Evolutionary conservation across 2,797 vertebrate genomes (phyloP).

Genomic region (Girardinus metallicus): DNA sequence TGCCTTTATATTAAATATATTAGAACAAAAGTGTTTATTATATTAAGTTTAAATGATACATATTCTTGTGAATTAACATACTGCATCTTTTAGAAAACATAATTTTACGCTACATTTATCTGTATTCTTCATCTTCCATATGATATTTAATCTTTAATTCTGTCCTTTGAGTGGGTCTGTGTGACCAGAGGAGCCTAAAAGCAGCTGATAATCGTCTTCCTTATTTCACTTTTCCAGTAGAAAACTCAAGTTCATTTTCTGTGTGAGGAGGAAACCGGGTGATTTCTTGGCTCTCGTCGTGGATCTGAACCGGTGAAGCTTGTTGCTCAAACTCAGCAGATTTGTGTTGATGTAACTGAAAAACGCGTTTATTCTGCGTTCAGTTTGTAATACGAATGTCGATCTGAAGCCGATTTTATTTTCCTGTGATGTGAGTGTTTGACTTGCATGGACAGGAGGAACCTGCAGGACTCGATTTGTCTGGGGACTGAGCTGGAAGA

Average conservation of each 20-base stretch:
- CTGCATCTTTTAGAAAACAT: too few relatives aligned
- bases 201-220: constrained; percentile 10
- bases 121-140: too few relatives aligned
- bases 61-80: too few relatives aligned
- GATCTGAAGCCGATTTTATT: neutral
- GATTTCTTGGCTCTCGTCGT: constrained; percentile 61
- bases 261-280: constrained; percentile 63
- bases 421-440: too few relatives aligned
- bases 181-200: neutral
- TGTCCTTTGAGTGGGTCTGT: neutral
- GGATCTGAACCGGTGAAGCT: constrained; percentile 42
- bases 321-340: constrained; percentile 11
- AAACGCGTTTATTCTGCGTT: neutral
- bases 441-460: neutral
- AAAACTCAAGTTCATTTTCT: too few relatives aligned
- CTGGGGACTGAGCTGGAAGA: neutral
- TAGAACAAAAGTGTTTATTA: too few relatives aligned
- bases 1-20: too few relatives aligned
- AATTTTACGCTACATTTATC: too few relatives aligned
- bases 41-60: too few relatives aligned
- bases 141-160: too few relatives aligned
- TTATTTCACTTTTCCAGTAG: constrained; percentile 60
- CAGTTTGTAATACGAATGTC: neutral
- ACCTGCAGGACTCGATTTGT: neutral
- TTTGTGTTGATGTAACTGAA: neutral